A percentile compares a stretch with the other conserved stretches of the same genome.
phyloP scores from a whole-genome alignment of 2,888 invertebrate species.

The Diplazon laetatorius region DNA sequence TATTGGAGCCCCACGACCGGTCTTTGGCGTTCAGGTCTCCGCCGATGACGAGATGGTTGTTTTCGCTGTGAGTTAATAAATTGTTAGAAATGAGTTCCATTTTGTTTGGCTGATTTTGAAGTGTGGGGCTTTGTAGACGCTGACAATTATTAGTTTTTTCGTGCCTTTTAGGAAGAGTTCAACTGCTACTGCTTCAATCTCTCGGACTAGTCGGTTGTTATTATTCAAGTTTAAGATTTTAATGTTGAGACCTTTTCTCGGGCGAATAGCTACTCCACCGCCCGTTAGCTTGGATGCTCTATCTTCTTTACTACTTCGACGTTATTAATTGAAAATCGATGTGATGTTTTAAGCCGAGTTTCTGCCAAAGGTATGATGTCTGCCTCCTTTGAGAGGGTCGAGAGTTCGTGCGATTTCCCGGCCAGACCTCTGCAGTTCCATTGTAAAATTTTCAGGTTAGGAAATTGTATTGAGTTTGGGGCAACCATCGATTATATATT shows the following conservation, averaged over 20 bases:
- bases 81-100: slow-evolving; percentile 4
- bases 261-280: background rate
- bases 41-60: too few relatives aligned
- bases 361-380: background rate
- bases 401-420: background rate
- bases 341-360: background rate
- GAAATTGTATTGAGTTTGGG: too few relatives aligned
- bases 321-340: background rate
- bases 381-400: background rate
- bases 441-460: slow-evolving; percentile 1
- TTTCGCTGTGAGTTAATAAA: background rate
- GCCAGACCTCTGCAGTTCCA: slow-evolving; percentile 2
- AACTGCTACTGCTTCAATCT: slow-evolving; percentile 7
- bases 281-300: background rate
- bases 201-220: too few relatives aligned
- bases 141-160: background rate
- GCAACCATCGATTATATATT: too few relatives aligned
- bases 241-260: background rate
- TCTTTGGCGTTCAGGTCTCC: too few relatives aligned
- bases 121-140: slow-evolving; percentile 3
- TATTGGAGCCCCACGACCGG: too few relatives aligned
- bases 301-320: background rate
- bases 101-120: background rate
- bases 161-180: background rate
- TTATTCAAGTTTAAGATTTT: background rate